phyloP scores from a whole-genome alignment of 2,888 invertebrate genomes.

The Calameuta pallipes region DNA sequence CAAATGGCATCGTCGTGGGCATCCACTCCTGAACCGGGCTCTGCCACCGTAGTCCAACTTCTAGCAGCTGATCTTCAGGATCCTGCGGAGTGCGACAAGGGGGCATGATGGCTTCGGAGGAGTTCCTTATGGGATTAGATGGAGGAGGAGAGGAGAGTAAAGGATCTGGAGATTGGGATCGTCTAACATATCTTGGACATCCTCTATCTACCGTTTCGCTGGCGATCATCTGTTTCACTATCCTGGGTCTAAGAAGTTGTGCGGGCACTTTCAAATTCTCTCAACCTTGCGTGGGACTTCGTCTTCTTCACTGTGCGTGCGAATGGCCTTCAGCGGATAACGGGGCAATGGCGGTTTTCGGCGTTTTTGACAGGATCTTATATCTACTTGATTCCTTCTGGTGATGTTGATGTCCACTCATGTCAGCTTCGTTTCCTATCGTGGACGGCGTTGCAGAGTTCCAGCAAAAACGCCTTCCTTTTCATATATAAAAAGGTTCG shows the following conservation, averaged over 20 bases:
- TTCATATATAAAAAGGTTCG: slow-evolving; percentile 34
- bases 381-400: neutral
- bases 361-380: slow-evolving; percentile 19
- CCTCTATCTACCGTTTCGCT: neutral
- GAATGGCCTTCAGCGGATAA: slow-evolving; percentile 7
- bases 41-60: slow-evolving; percentile 19
- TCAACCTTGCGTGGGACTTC: slow-evolving; percentile 7
- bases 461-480: slow-evolving; percentile 42
- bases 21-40: slow-evolving; percentile 17
- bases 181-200: neutral
- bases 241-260: neutral
- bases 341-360: slow-evolving; percentile 17
- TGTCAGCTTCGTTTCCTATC: neutral
- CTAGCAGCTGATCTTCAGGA: slow-evolving; percentile 29
- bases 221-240: neutral
- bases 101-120: neutral
- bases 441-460: slow-evolving; percentile 41
- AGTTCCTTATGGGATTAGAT: neutral
- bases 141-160: slow-evolving; percentile 9
- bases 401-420: slow-evolving; percentile 10
- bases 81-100: slow-evolving; percentile 26
- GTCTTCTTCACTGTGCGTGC: slow-evolving; percentile 13
- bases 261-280: neutral
- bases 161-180: neutral
- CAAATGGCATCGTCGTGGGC: slow-evolving; percentile 8